phyloP scores from a whole-genome alignment of 2,888 invertebrate genomes.

The Crocallis elinguaria region DNA sequence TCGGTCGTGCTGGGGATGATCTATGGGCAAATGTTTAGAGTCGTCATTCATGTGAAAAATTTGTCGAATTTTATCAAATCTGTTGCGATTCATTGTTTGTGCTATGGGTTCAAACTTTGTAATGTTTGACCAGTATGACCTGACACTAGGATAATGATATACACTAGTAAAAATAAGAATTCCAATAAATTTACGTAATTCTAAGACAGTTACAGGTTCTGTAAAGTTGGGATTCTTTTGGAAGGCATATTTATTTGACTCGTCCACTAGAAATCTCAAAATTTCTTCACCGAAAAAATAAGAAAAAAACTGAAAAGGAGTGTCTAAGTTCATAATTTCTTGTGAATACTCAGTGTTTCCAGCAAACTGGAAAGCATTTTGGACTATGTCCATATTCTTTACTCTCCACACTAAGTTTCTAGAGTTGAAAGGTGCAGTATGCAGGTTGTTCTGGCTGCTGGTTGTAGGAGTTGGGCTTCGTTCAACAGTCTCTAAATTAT shows the following conservation, averaged over 20 bases:
- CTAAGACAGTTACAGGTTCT: slow-evolving; percentile 32
- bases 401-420: slow-evolving; percentile 46
- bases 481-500: too few relatives aligned
- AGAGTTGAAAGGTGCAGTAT: slow-evolving; percentile 47
- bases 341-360: too few relatives aligned
- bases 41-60: slow-evolving; percentile 52
- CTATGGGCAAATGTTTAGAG: slow-evolving; percentile 42
- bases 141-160: slow-evolving; percentile 46
- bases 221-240: slow-evolving; percentile 23
- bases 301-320: too few relatives aligned
- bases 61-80: slow-evolving; percentile 48
- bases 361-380: slow-evolving; percentile 20
- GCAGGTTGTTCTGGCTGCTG: slow-evolving; percentile 46
- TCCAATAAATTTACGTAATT: slow-evolving; percentile 45
- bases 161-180: slow-evolving; percentile 46
- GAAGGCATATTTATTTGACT: slow-evolving; percentile 22
- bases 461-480: too few relatives aligned
- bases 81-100: slow-evolving; percentile 41
- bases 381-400: slow-evolving; percentile 49
- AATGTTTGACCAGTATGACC: slow-evolving; percentile 49
- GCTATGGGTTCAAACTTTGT: slow-evolving; percentile 49
- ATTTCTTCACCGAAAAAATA: too few relatives aligned
- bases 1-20: slow-evolving; percentile 43
- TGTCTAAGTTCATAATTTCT: too few relatives aligned
- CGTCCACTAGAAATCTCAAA: too few relatives aligned